Percentiles rank a stretch among this genome's conserved stretches.
Conservation (phyloP, 2,113 vertebrate species). For the Tonatia bakeri region DNA sequence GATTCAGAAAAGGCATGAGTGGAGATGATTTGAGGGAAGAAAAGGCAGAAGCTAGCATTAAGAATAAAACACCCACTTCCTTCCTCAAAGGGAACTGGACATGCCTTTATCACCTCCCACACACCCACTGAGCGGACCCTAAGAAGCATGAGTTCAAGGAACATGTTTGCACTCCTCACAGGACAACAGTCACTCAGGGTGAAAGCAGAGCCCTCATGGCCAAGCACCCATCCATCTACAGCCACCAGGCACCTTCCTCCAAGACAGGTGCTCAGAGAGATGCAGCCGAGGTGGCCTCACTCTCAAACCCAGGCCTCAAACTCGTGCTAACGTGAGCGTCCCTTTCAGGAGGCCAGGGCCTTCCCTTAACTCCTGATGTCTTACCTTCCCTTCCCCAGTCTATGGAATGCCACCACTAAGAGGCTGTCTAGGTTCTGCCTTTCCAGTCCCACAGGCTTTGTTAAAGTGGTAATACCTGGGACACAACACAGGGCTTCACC, state of each 20-base stretch:
- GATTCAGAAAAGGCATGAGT: not conserved
- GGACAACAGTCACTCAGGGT: not conserved
- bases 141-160: not conserved
- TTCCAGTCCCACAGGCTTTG: not conserved
- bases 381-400: too few species aligned
- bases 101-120: not conserved
- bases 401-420: not conserved
- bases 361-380: not conserved
- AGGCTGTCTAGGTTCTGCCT: too few species aligned
- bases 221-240: too few species aligned
- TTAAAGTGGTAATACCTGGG: not conserved
- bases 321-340: accelerated
- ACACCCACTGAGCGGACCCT: not conserved
- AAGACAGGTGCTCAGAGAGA: not conserved
- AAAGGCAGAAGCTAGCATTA: not conserved
- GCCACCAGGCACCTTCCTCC: too few species aligned
- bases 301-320: not conserved
- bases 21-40: not conserved
- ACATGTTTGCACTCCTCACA: not conserved
- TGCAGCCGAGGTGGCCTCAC: too few species aligned
- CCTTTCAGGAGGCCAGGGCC: accelerated
- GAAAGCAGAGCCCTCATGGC: not conserved
- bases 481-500: not conserved
- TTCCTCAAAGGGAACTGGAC: not conserved
- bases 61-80: not conserved